Conservation (phyloP, 1,140 invertebrate genomes). For the Teleopsis dalmanni region DNA sequence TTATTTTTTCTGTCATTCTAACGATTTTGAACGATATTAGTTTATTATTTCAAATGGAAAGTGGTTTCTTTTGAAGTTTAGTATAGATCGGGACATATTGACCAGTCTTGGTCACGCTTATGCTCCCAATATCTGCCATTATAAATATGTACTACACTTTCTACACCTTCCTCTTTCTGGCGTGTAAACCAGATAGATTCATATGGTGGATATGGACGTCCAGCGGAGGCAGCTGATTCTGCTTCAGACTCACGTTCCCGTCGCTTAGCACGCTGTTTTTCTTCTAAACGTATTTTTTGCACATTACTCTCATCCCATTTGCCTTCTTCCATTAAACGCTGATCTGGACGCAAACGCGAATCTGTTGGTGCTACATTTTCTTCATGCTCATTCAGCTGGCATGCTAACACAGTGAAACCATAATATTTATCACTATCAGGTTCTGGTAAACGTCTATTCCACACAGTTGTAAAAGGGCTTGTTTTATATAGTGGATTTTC, state of each 20-base stretch:
- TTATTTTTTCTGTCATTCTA: not conserved
- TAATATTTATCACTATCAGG: conserved; percentile 72
- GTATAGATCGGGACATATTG: conserved; percentile 88
- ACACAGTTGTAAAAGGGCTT: conserved; percentile 71
- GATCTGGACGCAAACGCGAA: conserved; percentile 87
- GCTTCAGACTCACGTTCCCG: conserved; percentile 69
- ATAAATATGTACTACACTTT: conserved; percentile 76
- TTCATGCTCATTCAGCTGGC: conserved; percentile 94
- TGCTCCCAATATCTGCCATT: conserved; percentile 88
- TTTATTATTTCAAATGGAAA: conserved; percentile 10
- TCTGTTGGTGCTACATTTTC: conserved; percentile 92
- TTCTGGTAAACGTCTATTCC: conserved; percentile 74
- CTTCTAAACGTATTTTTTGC: conserved; percentile 79
- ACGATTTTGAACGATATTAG: conserved; percentile 1
- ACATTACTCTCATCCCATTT: conserved; percentile 93
- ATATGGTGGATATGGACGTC: conserved; percentile 65
- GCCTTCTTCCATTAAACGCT: conserved; percentile 95
- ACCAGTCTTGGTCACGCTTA: conserved; percentile 86
- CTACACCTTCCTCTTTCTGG: conserved; percentile 69
- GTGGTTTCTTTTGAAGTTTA: conserved; percentile 33
- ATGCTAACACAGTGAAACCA: conserved; percentile 89
- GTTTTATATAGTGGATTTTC: conserved; percentile 90
- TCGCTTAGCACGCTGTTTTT: conserved; percentile 80
- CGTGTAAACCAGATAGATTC: conserved; percentile 89
- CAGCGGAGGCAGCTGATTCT: conserved; percentile 65